phyloP scores from a whole-genome alignment of 2,797 vertebrate genomes.

The Pipistrellus kuhlii region DNA sequence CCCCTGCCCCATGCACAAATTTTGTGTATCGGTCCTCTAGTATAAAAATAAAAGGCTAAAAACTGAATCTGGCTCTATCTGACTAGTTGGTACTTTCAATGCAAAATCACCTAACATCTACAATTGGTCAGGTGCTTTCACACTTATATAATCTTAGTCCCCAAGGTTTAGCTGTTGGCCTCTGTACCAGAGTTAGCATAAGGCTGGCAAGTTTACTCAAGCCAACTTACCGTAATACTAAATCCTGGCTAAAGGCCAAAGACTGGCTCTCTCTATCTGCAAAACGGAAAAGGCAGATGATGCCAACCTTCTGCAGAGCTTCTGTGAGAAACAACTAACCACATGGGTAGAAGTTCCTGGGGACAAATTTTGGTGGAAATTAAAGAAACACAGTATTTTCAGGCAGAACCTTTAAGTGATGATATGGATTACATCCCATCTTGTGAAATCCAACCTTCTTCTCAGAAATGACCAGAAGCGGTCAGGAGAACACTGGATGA shows the following conservation, averaged over 20 bases:
- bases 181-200: not conserved
- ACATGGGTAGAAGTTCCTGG: not conserved
- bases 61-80: not conserved
- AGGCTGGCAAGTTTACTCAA: not conserved
- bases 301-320: not conserved
- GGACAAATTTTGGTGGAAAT: not conserved
- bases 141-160: not conserved
- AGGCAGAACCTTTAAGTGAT: not conserved
- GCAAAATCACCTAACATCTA: not conserved
- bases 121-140: not conserved
- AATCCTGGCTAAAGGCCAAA: not conserved
- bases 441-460: not conserved
- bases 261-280: not conserved
- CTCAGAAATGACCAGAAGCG: slow-evolving; percentile 5
- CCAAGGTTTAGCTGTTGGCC: not conserved
- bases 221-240: not conserved
- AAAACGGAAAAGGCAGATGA: not conserved
- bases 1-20: no score
- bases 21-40: not conserved
- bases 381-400: not conserved
- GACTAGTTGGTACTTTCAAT: not conserved
- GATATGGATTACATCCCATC: not conserved
- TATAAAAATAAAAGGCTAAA: not conserved
- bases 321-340: not conserved
- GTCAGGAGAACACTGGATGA: not conserved